Percentiles rank a stretch among this genome's conserved stretches.
These are phyloP conservation scores for Acanthurus leucopareius DNA, from an alignment of 2,797 vertebrate genomes.

Conservation along the genomic window DNA sequence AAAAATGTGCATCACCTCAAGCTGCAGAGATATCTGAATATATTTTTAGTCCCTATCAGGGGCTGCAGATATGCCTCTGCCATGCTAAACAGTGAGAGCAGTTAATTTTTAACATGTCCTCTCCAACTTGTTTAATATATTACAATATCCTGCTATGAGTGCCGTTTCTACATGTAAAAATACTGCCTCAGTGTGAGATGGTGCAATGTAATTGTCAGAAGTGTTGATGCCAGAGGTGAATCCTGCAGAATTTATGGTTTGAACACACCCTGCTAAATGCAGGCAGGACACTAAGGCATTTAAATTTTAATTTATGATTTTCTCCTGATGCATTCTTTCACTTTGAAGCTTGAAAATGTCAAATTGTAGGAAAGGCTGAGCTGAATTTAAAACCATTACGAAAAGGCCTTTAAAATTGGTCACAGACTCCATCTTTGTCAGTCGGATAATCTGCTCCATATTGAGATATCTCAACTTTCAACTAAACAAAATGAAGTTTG, in stretches of 20 bases:
- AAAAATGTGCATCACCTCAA: neutral
- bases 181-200: conserved; percentile 7
- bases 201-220: conserved; percentile 24
- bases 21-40: conserved; percentile 4
- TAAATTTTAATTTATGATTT: neutral
- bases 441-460: no score
- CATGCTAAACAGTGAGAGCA: conserved; percentile 5
- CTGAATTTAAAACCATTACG: neutral
- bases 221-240: conserved; percentile 13
- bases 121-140: conserved; percentile 39
- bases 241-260: conserved; percentile 15
- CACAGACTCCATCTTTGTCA: no score
- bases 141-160: conserved; percentile 12
- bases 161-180: conserved; percentile 11
- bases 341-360: no score
- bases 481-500: no score
- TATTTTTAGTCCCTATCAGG: conserved; percentile 22
- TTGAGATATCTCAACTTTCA: no score
- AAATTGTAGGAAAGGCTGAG: no score
- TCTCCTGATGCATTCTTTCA: neutral
- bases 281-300: neutral
- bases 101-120: conserved; percentile 60
- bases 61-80: conserved; percentile 15
- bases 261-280: neutral
- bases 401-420: no score